Percentiles rank a stretch among this genome's conserved stretches.
These are phyloP conservation scores for Poecilia wingei DNA, from an alignment of 2,797 vertebrate genomes.

Conservation along the genomic window DNA sequence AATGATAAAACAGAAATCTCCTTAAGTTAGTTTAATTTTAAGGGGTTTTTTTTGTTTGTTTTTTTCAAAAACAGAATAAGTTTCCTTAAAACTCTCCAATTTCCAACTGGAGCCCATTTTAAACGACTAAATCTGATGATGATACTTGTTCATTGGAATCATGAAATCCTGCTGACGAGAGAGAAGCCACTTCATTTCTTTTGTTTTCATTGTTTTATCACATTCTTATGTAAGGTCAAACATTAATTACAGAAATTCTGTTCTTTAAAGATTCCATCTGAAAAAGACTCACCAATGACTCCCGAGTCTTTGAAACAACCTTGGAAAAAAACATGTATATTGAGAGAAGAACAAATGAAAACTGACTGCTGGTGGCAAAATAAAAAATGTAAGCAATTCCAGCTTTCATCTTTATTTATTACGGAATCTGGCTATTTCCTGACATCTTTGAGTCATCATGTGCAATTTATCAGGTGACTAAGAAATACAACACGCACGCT, in stretches of 20 bases:
- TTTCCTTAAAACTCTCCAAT: not conserved
- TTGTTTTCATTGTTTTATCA: not conserved
- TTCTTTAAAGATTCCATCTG: not conserved
- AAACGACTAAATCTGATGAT: not conserved
- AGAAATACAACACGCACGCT: constrained; percentile 18
- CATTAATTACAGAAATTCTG: not conserved
- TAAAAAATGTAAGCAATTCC: not conserved
- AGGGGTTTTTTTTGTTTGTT: too few relatives aligned
- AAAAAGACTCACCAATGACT: not conserved
- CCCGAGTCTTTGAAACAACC: not conserved
- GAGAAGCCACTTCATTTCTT: not conserved
- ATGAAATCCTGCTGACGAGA: not conserved
- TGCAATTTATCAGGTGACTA: constrained; percentile 6
- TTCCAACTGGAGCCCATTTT: not conserved
- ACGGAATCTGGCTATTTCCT: not conserved
- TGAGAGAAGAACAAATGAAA: not conserved
- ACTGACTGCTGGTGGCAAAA: not conserved
- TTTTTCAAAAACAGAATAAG: not conserved
- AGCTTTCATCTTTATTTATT: not conserved
- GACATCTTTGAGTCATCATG: constrained; percentile 2
- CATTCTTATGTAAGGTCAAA: not conserved
- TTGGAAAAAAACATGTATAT: not conserved
- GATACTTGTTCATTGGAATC: not conserved
- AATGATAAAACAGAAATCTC: not conserved
- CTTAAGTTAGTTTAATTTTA: not conserved